Percentiles rank a stretch among this genome's conserved stretches.
These are phyloP conservation scores for Epirrita christyi DNA, from an alignment of 2,888 invertebrate species.

Conservation along the genomic window DNA sequence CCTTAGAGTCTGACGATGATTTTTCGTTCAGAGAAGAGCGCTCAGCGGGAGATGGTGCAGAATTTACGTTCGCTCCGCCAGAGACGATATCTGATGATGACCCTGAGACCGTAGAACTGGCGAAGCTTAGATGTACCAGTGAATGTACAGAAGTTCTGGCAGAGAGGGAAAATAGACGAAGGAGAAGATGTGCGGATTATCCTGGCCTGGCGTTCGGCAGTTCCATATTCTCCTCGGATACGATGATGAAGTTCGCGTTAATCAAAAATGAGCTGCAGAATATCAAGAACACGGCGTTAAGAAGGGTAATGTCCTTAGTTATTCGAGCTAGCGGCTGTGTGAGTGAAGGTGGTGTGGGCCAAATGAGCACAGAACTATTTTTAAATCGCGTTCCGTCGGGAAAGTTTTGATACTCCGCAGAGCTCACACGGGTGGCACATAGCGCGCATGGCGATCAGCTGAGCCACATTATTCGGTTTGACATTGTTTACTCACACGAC, in stretches of 20 bases:
- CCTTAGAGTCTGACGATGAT: slow-evolving; percentile 74
- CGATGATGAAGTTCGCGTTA: slow-evolving; percentile 98
- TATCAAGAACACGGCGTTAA: slow-evolving; percentile 97
- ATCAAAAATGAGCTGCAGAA: slow-evolving; percentile 99
- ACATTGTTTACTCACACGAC: slow-evolving; percentile 74
- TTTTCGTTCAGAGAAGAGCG: slow-evolving; percentile 75
- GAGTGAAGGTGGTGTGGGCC: slow-evolving; percentile 68
- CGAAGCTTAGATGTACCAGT: slow-evolving; percentile 94
- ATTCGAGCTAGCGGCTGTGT: slow-evolving; percentile 71
- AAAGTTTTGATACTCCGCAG: slow-evolving; percentile 60
- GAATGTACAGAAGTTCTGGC: slow-evolving; percentile 95
- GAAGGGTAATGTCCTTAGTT: slow-evolving; percentile 92
- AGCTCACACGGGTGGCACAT: slow-evolving; percentile 48
- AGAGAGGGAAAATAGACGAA: slow-evolving; percentile 91
- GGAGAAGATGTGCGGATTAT: slow-evolving; percentile 94
- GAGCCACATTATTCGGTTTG: slow-evolving; percentile 75
- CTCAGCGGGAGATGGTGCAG: slow-evolving; percentile 77
- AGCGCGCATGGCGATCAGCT: slow-evolving; percentile 79
- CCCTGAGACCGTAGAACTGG: slow-evolving; percentile 91
- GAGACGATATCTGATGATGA: slow-evolving; percentile 86
- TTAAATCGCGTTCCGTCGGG: slow-evolving; percentile 64
- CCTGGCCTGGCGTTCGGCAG: slow-evolving; percentile 96
- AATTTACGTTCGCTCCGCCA: slow-evolving; percentile 60
- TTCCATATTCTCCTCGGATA: slow-evolving; percentile 97
- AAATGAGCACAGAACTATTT: slow-evolving; percentile 81